Conservation (phyloP, 2,797 vertebrate genomes). For the Sphenopsis melanotis region DNA sequence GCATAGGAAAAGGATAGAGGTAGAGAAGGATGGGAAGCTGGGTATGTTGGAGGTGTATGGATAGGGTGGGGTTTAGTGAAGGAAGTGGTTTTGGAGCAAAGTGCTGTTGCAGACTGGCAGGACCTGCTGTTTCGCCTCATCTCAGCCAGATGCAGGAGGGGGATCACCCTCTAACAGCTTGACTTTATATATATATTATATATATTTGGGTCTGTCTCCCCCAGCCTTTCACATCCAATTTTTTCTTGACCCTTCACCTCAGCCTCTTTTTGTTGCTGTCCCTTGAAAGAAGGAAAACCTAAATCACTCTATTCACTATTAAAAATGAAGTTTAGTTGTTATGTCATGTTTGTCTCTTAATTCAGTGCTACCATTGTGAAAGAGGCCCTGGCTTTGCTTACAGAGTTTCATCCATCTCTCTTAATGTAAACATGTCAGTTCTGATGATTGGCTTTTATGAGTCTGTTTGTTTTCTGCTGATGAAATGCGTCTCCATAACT, state of each 20-base stretch:
- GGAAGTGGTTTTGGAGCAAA: neutral
- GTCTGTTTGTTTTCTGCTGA: neutral
- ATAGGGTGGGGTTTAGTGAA: neutral
- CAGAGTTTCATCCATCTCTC: neutral
- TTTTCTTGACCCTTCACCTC: neutral
- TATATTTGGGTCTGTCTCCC: neutral
- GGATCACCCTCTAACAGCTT: neutral
- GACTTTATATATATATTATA: neutral
- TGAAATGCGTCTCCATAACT: neutral
- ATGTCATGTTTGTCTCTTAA: neutral
- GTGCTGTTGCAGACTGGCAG: neutral
- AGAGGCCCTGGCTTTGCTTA: neutral
- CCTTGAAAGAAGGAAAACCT: neutral
- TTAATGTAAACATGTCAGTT: neutral
- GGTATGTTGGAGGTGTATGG: rapidly evolving
- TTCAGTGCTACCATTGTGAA: neutral
- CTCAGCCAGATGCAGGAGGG: neutral
- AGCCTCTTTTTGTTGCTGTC: neutral
- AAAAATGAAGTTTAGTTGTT: neutral
- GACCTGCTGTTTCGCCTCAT: neutral
- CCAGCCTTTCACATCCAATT: neutral
- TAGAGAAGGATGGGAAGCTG: neutral
- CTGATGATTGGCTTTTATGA: neutral
- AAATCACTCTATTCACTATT: neutral
- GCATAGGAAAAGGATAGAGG: neutral